Evolutionary conservation across 2,797 vertebrate genomes (phyloP).

Genomic region (Fundulus diaphanus): DNA sequence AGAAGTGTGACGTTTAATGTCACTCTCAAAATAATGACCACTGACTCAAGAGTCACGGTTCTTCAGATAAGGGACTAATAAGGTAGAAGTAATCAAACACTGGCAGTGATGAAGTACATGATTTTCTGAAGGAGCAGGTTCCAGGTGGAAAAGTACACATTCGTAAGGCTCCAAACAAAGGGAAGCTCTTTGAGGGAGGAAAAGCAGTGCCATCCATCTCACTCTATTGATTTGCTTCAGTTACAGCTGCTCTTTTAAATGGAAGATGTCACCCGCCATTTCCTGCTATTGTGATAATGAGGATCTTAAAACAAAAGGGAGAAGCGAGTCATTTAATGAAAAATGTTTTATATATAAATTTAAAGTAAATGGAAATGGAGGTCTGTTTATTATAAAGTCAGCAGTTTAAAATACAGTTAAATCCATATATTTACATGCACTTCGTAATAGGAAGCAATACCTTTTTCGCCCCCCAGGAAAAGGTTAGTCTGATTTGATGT

Average conservation of each 20-base stretch:
- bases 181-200: conserved; percentile 38
- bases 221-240: conserved; percentile 64
- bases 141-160: conserved; percentile 47
- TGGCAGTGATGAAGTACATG: conserved; percentile 71
- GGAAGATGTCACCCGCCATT: conserved; percentile 58
- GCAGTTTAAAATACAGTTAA: background rate
- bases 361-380: background rate
- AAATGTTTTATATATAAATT: conserved; percentile 13
- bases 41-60: conserved; percentile 59
- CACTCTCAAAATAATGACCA: conserved; percentile 72
- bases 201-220: conserved; percentile 58
- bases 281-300: conserved; percentile 57
- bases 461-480: background rate
- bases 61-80: conserved; percentile 63
- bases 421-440: background rate
- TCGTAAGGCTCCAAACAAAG: conserved; percentile 50
- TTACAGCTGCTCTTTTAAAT: conserved; percentile 71
- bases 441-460: background rate
- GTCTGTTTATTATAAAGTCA: conserved; percentile 3
- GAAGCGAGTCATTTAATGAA: conserved; percentile 25
- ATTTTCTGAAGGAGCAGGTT: conserved; percentile 67
- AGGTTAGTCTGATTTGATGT: too few relatives aligned
- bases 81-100: conserved; percentile 65
- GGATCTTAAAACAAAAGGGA: conserved; percentile 39
- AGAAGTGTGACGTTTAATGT: conserved; percentile 79